These are phyloP conservation scores for Macrophya annulata DNA, from an alignment of 2,888 invertebrate genomes.

Conservation along the genomic window DNA sequence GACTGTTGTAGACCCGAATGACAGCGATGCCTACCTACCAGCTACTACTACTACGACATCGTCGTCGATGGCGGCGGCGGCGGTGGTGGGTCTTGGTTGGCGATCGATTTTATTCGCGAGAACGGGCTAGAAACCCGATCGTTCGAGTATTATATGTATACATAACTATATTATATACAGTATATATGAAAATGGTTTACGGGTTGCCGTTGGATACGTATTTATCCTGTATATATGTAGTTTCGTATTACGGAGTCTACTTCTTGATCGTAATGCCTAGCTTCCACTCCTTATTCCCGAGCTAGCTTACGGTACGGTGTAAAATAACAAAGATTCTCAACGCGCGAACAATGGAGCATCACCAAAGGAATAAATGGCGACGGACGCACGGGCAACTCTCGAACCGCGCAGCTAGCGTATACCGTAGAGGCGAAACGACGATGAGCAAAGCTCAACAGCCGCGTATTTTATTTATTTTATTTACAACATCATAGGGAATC, in stretches of 20 bases:
- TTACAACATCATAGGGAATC: background rate
- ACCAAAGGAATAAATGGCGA: constrained; percentile 41
- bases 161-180: background rate
- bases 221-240: background rate
- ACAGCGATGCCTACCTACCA: background rate
- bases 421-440: background rate
- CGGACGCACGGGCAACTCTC: background rate
- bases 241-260: background rate
- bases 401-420: background rate
- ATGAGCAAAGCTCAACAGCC: background rate
- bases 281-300: background rate
- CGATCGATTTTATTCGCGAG: constrained; percentile 34
- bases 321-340: constrained; percentile 34
- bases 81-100: background rate
- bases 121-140: constrained; percentile 2
- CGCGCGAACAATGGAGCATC: constrained; percentile 26
- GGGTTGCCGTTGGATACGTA: constrained; percentile 27
- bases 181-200: background rate
- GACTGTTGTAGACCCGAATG: background rate
- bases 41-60: background rate
- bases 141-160: background rate
- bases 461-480: constrained; percentile 35
- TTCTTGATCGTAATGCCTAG: too few relatives aligned
- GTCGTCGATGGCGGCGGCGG: background rate
- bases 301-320: background rate